phyloP scores from a whole-genome alignment of 2,113 vertebrate genomes.

The Otocyon megalotis region DNA sequence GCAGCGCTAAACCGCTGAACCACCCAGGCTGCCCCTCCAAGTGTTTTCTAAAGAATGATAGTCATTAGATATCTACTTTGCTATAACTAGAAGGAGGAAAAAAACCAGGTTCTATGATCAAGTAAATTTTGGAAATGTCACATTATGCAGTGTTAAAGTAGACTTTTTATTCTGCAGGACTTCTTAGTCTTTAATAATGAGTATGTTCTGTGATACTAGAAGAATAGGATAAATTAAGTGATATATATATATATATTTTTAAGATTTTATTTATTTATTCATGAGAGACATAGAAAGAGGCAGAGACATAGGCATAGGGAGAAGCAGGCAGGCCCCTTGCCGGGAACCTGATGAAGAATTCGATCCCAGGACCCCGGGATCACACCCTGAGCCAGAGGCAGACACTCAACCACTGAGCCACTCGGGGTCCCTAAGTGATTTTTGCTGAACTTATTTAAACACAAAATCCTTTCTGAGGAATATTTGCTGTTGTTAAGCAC shows the following conservation, averaged over 20 bases:
- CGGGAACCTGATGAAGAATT: too few relatives aligned
- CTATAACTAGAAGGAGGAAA: neutral
- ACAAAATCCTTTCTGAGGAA: neutral
- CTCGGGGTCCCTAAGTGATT: too few relatives aligned
- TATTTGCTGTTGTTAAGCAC: neutral
- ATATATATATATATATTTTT: neutral
- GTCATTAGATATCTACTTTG: conserved; percentile 2
- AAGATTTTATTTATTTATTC: too few relatives aligned
- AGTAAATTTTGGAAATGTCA: conserved; percentile 16
- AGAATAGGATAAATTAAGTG: conserved; percentile 20
- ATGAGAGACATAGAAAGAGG: too few relatives aligned
- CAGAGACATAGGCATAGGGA: too few relatives aligned
- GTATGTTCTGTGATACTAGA: neutral
- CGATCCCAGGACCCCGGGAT: too few relatives aligned
- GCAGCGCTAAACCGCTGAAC: neutral
- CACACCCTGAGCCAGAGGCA: too few relatives aligned
- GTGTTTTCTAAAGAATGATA: neutral
- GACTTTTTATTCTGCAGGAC: neutral
- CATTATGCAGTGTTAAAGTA: neutral
- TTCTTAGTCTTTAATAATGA: neutral
- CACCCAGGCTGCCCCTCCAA: neutral
- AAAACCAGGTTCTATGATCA: neutral
- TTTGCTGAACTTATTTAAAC: conserved; percentile 20
- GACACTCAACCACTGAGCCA: too few relatives aligned
- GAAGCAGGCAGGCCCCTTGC: too few relatives aligned